Conservation (phyloP, 1,140 invertebrate genomes). For the Cecropterus lyciades region DNA sequence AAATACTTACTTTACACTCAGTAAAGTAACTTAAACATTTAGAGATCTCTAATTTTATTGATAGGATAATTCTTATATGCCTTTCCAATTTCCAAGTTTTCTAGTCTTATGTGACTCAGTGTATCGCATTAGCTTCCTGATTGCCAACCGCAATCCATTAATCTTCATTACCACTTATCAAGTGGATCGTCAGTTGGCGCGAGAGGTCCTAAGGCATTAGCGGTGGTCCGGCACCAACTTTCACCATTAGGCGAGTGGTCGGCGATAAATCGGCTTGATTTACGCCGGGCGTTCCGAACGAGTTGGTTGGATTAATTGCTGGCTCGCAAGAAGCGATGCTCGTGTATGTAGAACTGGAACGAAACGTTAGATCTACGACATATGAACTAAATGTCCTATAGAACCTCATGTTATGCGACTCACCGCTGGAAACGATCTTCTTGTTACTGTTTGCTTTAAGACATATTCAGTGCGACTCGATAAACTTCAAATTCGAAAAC, state of each 20-base stretch:
- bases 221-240: conserved; percentile 27
- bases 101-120: too few species aligned
- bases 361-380: neutral
- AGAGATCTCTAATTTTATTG: too few species aligned
- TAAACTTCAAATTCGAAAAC: too few species aligned
- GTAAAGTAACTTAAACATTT: too few species aligned
- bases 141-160: conserved; percentile 1
- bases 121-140: neutral
- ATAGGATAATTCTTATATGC: too few species aligned
- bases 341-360: neutral
- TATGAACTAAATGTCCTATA: neutral
- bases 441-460: too few species aligned
- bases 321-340: neutral
- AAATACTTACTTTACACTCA: too few species aligned
- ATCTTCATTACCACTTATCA: conserved; percentile 31
- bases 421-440: too few species aligned
- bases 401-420: too few species aligned
- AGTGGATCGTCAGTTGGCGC: neutral
- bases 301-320: conserved; percentile 27
- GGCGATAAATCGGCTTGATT: conserved; percentile 32
- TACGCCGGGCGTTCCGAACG: conserved; percentile 13
- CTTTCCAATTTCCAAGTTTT: too few species aligned
- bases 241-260: conserved; percentile 19
- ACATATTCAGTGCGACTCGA: too few species aligned
- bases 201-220: conserved; percentile 20